Base-by-base conservation (phyloP, 2,113 vertebrate genomes). In the Amphilophus citrinellus region DNA sequence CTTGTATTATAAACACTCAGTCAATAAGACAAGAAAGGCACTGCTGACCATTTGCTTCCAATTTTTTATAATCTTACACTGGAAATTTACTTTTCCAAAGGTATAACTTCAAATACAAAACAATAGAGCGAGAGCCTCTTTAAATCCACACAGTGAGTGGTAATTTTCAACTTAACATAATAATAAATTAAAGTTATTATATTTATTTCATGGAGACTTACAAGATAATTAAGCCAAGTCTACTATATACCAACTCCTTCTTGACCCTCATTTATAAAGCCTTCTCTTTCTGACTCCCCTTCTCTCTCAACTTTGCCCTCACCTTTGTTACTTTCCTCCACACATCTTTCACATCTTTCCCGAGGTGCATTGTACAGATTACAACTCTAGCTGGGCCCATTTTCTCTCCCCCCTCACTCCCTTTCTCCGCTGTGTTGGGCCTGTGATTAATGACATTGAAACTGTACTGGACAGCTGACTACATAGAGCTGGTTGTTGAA, bases 371-470 rank as follows among this genome's bases (percentile, higher is more conserved):
- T 39, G 73, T 84, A 84, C 77, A 90, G 91, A 93, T 94, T 91
- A 90, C 81, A 88, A 76, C 81, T 85, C 76, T 66, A 85, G 78
- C 75, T 61, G 61, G 61, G 76, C 77, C 61, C 56, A 68, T 56
- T 76, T 76, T 30, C 83, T 77, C 77, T 47, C 58, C 61, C 87
- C 47, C 73, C 59, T 75, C 85, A 14, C 76, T 77, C 73, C 37
- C 56, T 65, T 63, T 86, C 89, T 87, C 80, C 44, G 77, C 92
- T 27, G 85, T 83, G 90, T 93, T 94, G 87, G 85, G 57, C 82
- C 84, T 86, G 91, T 95, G 93, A 95, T 95, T 95, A 92, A 95
- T 95, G 93, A 92, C 88, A 91, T 56, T 77, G 58, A 84, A 84
- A 88, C 86, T 76, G 85, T 90, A 77, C 89, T 37, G 87, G 94